These are phyloP conservation scores for Drosophila ustulata DNA, from an alignment of 2,888 invertebrate species.

Conservation along the genomic window DNA sequence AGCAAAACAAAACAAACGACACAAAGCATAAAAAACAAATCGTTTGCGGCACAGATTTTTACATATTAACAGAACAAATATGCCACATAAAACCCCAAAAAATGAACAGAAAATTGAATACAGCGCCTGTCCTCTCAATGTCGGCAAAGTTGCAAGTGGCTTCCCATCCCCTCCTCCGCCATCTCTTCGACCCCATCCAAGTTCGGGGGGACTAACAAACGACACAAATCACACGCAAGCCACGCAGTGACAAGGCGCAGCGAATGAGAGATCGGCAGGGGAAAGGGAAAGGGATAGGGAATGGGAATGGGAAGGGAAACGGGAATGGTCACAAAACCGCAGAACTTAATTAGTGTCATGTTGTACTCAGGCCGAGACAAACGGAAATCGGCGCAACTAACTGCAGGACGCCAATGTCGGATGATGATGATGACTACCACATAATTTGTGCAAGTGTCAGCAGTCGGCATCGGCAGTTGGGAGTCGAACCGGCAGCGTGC, in stretches of 20 bases:
- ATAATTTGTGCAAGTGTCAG: constrained; percentile 64
- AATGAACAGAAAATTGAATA: constrained; percentile 10
- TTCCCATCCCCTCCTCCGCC: background rate
- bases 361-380: constrained; percentile 70
- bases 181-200: background rate
- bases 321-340: constrained; percentile 60
- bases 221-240: constrained; percentile 74
- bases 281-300: background rate
- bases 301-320: background rate
- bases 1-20: constrained; percentile 45
- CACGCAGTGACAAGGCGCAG: constrained; percentile 36
- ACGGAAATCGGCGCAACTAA: constrained; percentile 73
- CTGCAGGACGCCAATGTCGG: constrained; percentile 68
- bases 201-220: constrained; percentile 45
- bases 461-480: background rate
- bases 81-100: constrained; percentile 59
- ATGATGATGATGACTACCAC: constrained; percentile 53
- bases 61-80: constrained; percentile 76
- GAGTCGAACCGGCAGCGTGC: background rate
- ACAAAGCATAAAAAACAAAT: constrained; percentile 19
- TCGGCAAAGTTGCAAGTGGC: constrained; percentile 74
- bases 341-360: constrained; percentile 82
- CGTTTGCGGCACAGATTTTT: constrained; percentile 47
- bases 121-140: constrained; percentile 30
- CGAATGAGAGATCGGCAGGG: constrained; percentile 6